A percentile compares a stretch with the other conserved stretches of the same genome.
Evolutionary conservation across 2,797 vertebrate genomes (phyloP).

Genomic region (Sylvilagus floridanus): DNA sequence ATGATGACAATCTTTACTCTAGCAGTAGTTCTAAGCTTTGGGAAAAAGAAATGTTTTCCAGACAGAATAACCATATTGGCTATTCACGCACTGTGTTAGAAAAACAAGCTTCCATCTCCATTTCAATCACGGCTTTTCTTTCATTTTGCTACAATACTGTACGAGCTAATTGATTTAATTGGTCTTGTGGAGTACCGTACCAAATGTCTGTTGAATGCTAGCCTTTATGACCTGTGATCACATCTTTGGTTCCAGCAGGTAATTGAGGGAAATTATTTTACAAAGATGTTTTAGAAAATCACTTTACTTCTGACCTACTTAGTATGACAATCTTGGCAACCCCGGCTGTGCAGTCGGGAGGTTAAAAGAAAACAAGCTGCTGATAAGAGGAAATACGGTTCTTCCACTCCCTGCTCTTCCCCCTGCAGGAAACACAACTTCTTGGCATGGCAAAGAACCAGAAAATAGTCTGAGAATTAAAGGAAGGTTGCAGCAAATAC

Average conservation of each 20-base stretch:
- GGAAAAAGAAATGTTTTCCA: constrained; percentile 25
- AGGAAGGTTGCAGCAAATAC: constrained; percentile 29
- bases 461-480: constrained; percentile 4
- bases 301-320: constrained; percentile 44
- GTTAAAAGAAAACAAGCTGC: constrained; percentile 32
- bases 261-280: constrained; percentile 68
- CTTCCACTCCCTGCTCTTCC: background rate
- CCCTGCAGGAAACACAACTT: constrained; percentile 12
- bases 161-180: constrained; percentile 62
- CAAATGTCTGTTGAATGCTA: constrained; percentile 54
- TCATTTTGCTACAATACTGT: background rate
- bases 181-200: background rate
- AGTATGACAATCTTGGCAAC: constrained; percentile 35
- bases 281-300: constrained; percentile 70
- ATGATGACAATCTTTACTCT: background rate
- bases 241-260: constrained; percentile 54
- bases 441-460: background rate
- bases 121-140: constrained; percentile 43
- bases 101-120: constrained; percentile 7
- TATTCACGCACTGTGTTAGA: background rate
- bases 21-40: background rate
- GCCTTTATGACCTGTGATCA: constrained; percentile 58
- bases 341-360: background rate
- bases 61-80: background rate
- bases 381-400: background rate